These are phyloP conservation scores for Hippopotamyrus pictus DNA, from an alignment of 2,797 vertebrate genomes.

Conservation along the genomic window DNA sequence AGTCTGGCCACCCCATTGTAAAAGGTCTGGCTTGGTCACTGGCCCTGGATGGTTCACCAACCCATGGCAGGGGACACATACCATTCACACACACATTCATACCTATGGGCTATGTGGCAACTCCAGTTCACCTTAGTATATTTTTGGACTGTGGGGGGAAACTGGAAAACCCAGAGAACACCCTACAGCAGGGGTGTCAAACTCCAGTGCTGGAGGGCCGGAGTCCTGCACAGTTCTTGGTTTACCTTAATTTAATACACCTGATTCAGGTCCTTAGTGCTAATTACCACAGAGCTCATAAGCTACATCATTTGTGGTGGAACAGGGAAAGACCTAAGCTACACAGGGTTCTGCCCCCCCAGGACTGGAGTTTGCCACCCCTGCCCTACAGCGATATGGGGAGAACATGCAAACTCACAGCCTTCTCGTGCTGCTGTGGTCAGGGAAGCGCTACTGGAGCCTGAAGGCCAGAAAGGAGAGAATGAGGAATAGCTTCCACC, in stretches of 20 bases:
- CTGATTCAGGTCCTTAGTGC: too few species aligned
- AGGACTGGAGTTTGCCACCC: too few species aligned
- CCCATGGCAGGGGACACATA: not conserved
- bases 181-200: too few species aligned
- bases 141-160: not conserved
- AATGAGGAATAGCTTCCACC: not conserved
- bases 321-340: too few species aligned
- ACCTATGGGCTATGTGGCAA: not conserved
- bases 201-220: too few species aligned
- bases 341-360: too few species aligned
- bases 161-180: not conserved
- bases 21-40: not conserved
- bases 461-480: not conserved
- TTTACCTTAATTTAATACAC: too few species aligned
- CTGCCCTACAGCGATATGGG: not conserved
- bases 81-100: not conserved
- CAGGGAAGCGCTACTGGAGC: not conserved
- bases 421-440: not conserved
- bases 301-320: too few species aligned
- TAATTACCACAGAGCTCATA: too few species aligned
- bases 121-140: not conserved
- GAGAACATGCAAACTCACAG: not conserved
- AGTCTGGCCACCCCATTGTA: not conserved
- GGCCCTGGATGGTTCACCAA: not conserved
- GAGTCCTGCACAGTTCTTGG: too few species aligned